These are phyloP conservation scores for Brachionus asplanchnoidis DNA, from an alignment of 1,140 invertebrate species.

Conservation along the genomic window DNA sequence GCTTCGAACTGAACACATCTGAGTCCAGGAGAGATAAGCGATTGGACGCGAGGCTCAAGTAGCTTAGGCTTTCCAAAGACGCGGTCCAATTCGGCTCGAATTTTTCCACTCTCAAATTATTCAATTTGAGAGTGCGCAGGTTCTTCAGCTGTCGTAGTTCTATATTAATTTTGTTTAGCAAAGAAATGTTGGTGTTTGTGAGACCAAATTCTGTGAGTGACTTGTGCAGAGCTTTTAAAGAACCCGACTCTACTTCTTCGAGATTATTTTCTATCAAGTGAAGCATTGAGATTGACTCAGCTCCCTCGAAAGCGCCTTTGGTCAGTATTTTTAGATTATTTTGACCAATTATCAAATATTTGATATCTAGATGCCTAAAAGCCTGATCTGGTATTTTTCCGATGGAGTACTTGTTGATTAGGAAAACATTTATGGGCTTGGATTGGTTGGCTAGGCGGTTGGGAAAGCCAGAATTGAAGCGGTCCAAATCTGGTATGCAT, in stretches of 20 bases:
- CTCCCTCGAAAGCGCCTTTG: background rate
- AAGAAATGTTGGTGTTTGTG: background rate
- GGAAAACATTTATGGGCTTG: background rate
- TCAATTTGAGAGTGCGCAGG: background rate
- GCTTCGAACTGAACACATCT: background rate
- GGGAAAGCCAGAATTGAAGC: background rate
- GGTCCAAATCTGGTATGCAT: constrained; percentile 1
- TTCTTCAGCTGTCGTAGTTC: background rate
- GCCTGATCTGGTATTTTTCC: background rate
- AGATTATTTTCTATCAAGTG: constrained; percentile 15
- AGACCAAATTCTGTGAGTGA: background rate
- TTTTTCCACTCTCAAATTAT: background rate
- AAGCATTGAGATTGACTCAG: background rate
- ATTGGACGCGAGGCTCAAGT: background rate
- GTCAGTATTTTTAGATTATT: constrained; percentile 11
- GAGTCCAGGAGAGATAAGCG: background rate
- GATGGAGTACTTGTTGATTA: constrained; percentile 19
- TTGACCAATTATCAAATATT: constrained; percentile 19
- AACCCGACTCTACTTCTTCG: background rate
- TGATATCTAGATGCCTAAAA: background rate
- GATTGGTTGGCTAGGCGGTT: background rate
- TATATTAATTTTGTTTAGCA: background rate
- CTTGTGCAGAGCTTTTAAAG: background rate
- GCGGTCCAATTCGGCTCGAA: background rate
- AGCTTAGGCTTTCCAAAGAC: background rate